Evolutionary conservation across 2,113 vertebrate species (phyloP).

Genomic region (Pygoscelis adeliae): DNA sequence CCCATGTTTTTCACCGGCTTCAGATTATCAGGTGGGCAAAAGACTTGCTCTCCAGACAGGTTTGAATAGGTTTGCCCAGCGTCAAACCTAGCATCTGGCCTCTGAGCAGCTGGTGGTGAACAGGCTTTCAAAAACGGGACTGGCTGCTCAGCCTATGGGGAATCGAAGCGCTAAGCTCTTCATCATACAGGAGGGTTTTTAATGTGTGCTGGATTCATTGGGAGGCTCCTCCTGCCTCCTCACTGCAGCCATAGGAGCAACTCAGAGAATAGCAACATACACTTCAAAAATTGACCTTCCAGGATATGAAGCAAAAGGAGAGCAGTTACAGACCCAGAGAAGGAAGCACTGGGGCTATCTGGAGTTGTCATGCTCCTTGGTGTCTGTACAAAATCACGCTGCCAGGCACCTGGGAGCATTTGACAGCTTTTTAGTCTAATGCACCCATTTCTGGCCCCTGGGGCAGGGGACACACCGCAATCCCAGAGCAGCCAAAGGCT

Average conservation of each 20-base stretch:
- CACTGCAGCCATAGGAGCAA: not conserved
- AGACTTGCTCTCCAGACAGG: not conserved
- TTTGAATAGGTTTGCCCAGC: not conserved
- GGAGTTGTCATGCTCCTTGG: not conserved
- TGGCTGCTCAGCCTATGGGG: not conserved
- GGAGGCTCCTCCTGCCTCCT: not conserved
- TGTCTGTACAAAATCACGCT: not conserved
- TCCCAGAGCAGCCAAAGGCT: not conserved
- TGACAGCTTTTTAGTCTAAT: not conserved
- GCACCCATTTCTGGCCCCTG: not conserved
- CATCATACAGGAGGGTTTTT: rapidly evolving
- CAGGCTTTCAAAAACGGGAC: not conserved
- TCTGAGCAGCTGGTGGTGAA: not conserved
- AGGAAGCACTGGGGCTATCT: not conserved
- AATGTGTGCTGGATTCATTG: not conserved
- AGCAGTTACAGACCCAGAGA: not conserved
- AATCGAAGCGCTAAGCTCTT: not conserved
- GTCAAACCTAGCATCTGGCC: not conserved
- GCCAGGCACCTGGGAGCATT: not conserved
- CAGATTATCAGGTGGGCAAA: not conserved
- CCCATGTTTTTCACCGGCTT: rapidly evolving
- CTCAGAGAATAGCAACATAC: not conserved
- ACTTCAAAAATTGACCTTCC: not conserved
- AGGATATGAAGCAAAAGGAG: not conserved
- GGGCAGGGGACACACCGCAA: not conserved